Conservation (phyloP, 2,888 invertebrate genomes). For the Euplexia lucipara region DNA sequence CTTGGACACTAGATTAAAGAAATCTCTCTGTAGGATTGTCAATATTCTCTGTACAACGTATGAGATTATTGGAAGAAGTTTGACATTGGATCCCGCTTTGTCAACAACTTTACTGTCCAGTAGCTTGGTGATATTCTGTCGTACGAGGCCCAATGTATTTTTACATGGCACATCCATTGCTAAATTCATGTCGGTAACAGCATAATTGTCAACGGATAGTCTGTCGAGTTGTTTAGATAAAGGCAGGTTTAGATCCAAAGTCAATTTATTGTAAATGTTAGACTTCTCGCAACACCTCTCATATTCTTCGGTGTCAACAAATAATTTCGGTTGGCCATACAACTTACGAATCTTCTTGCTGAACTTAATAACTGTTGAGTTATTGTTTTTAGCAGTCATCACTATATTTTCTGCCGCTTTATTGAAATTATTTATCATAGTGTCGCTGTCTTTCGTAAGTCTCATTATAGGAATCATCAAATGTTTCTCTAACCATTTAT, state of each 20-base stretch:
- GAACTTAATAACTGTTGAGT: conserved; percentile 75
- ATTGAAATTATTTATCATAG: conserved; percentile 66
- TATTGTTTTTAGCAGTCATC: conserved; percentile 69
- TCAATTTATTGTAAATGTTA: conserved; percentile 71
- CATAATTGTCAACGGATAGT: conserved; percentile 64
- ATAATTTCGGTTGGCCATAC: conserved; percentile 83
- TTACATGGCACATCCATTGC: conserved; percentile 78
- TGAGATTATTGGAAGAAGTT: conserved; percentile 91
- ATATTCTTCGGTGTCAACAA: conserved; percentile 75
- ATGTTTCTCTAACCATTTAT: conserved; percentile 94
- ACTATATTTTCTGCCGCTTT: conserved; percentile 63
- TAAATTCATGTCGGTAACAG: conserved; percentile 70
- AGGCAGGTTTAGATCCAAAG: conserved; percentile 77
- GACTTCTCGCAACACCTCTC: conserved; percentile 70
- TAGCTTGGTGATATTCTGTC: conserved; percentile 69
- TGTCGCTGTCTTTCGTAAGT: conserved; percentile 64
- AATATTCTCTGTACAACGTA: conserved; percentile 86
- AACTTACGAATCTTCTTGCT: conserved; percentile 83
- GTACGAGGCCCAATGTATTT: conserved; percentile 65
- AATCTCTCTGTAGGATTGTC: conserved; percentile 71
- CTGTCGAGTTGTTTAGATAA: conserved; percentile 76
- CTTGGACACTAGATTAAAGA: conserved; percentile 67
- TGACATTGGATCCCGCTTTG: conserved; percentile 65
- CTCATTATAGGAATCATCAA: conserved; percentile 82
- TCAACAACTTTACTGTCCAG: conserved; percentile 56